Base-by-base conservation (phyloP, 2,888 invertebrate genomes). In the Notodromas monacha region DNA sequence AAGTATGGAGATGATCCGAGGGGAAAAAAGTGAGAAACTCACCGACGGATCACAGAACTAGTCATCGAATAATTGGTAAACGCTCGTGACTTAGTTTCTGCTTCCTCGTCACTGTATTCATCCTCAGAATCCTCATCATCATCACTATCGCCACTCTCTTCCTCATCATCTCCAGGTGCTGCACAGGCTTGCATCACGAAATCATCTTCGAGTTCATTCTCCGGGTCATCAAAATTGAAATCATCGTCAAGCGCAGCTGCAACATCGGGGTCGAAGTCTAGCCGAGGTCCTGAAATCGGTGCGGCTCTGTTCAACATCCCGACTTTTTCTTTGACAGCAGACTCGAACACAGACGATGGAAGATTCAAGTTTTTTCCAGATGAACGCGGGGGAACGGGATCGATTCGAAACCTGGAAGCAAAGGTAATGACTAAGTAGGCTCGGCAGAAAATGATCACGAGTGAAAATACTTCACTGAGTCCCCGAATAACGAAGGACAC, bases 11-110 rank as follows among this genome's bases (percentile, higher is more conserved):
- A n/a, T n/a, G n/a, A n/a, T n/a, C n/a, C n/a, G n/a, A n/a, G n/a
- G n/a, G n/a, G n/a, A n/a, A n/a, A n/a, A n/a, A n/a, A n/a, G n/a
- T n/a, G n/a, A n/a, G n/a, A n/a, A n/a, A n/a, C n/a, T n/a, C n/a
- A n/a, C n/a, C 86, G 59, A 11, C 61, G 54, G 14, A 86, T 70
- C 2, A 81, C 70, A 38, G 79, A 81, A 15, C 81, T 81, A 0
- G 70, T 68, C 68, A 86, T 69, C 1, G 84, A 84, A 49, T 84
- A 86, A 40, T 73, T 68, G 0, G 86, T 81, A 50, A 84, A 84
- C n/a, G n/a, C n/a, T n/a, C n/a, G n/a, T n/a, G n/a, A n/a, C 5
- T n/a, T 21, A n/a, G 21, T 8, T 21, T n/a, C 8, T 21, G 21
- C 26, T 12, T 16, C 21, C 29, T 32, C 12, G 11, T 29, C 33